phyloP scores from a whole-genome alignment of 2,888 invertebrate species.

The Ectemnius lituratus region DNA sequence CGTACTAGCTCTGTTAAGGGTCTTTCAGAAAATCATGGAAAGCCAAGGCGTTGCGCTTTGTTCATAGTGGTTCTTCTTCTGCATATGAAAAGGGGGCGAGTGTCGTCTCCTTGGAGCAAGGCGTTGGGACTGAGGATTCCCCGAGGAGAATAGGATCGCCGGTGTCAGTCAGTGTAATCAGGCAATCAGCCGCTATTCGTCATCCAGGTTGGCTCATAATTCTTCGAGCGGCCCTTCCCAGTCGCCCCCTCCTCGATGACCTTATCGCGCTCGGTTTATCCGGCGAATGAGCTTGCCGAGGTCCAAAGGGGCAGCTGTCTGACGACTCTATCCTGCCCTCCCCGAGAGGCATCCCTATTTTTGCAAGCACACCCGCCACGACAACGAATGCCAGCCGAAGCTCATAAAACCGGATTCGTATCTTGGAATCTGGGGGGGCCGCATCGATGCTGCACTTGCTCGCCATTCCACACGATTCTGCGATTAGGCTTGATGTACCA shows the following conservation, averaged over 20 bases:
- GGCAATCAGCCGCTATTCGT: constrained; percentile 32
- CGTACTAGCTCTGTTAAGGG: background rate
- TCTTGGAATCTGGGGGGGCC: constrained; percentile 63
- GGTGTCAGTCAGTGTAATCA: constrained; percentile 4
- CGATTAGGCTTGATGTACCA: no score
- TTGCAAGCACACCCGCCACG: constrained; percentile 41
- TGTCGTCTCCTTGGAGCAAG: no score
- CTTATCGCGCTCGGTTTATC: constrained; percentile 17
- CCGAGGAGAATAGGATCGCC: constrained; percentile 19
- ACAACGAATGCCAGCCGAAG: constrained; percentile 57
- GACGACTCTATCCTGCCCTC: constrained; percentile 61
- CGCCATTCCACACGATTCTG: constrained; percentile 4
- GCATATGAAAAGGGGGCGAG: constrained; percentile 14
- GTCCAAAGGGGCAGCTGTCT: constrained; percentile 51
- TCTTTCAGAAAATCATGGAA: constrained; percentile 1
- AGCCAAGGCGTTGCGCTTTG: background rate
- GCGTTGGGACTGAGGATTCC: no score
- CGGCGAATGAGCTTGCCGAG: constrained; percentile 37
- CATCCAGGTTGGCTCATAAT: constrained; percentile 27
- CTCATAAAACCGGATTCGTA: constrained; percentile 65
- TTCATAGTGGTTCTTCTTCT: background rate
- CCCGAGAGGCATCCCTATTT: constrained; percentile 57
- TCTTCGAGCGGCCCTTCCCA: constrained; percentile 8
- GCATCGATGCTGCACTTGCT: constrained; percentile 33
- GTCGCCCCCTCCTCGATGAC: constrained; percentile 10